Percentiles rank a stretch among this genome's conserved stretches.
Conservation (phyloP, 2,888 invertebrate species). For the Xanthia togata region DNA sequence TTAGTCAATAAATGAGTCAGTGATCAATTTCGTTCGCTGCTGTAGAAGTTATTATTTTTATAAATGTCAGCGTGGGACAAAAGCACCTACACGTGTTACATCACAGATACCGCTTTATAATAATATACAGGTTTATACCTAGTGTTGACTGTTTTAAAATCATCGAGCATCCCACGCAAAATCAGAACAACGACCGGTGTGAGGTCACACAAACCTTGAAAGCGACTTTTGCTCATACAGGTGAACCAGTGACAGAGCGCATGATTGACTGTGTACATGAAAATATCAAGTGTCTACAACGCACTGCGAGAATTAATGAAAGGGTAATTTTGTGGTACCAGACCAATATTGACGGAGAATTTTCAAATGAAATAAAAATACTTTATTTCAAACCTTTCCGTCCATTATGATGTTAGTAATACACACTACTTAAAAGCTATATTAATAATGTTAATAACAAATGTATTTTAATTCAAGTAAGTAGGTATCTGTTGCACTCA, state of each 20-base stretch:
- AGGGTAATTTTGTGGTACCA: constrained; percentile 30
- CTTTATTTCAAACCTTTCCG: no score
- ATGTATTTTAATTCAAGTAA: no score
- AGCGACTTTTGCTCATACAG: constrained; percentile 66
- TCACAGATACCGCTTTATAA: constrained; percentile 60
- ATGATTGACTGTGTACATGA: constrained; percentile 36
- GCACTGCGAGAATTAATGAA: constrained; percentile 15
- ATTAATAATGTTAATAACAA: no score
- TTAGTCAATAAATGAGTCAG: constrained; percentile 55
- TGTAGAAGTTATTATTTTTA: constrained; percentile 44
- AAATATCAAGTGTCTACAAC: constrained; percentile 53
- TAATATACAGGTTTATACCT: constrained; percentile 61
- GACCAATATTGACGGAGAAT: not conserved
- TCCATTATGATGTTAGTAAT: no score
- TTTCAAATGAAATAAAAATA: no score
- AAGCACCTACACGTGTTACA: constrained; percentile 65
- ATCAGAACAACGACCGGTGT: constrained; percentile 72
- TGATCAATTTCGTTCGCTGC: constrained; percentile 50
- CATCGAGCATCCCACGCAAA: constrained; percentile 70
- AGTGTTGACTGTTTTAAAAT: constrained; percentile 63
- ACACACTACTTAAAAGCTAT: no score
- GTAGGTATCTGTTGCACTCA: no score
- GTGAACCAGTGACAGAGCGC: constrained; percentile 60
- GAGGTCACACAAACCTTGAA: constrained; percentile 72
- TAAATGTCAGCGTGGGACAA: constrained; percentile 64